These are phyloP conservation scores for Tetrax tetrax DNA, from an alignment of 2,113 vertebrate genomes.

Conservation along the genomic window DNA sequence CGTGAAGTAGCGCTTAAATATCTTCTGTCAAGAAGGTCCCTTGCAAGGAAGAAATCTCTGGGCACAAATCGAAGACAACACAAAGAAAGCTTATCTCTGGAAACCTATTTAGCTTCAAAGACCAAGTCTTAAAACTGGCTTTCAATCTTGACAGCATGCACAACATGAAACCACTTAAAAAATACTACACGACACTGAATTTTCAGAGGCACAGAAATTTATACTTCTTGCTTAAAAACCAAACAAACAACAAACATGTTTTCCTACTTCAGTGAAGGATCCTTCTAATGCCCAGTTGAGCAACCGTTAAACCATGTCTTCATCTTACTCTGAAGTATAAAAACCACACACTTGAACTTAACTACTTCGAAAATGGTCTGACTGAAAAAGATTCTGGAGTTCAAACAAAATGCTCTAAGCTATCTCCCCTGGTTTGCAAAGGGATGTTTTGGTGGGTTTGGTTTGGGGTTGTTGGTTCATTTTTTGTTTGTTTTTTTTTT, in stretches of 20 bases:
- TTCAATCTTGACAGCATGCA: background rate
- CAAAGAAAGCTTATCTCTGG: background rate
- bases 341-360: conserved; percentile 1
- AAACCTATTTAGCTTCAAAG: background rate
- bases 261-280: conserved; percentile 12
- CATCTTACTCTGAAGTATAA: conserved; percentile 35
- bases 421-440: background rate
- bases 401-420: background rate
- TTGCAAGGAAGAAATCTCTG: background rate
- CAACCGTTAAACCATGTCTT: background rate
- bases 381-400: conserved; percentile 9
- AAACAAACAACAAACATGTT: background rate
- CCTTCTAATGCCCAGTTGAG: background rate
- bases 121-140: background rate
- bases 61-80: background rate
- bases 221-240: background rate
- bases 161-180: background rate
- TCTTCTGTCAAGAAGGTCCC: background rate
- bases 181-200: background rate
- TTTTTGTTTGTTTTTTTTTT: background rate
- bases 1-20: background rate
- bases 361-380: background rate
- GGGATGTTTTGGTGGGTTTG: background rate
- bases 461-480: no score
- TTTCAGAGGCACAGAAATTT: background rate